Percentiles rank a stretch among this genome's conserved stretches.
Evolutionary conservation across 2,113 vertebrate species (phyloP).

Genomic region (Poeciliopsis occidentalis): DNA sequence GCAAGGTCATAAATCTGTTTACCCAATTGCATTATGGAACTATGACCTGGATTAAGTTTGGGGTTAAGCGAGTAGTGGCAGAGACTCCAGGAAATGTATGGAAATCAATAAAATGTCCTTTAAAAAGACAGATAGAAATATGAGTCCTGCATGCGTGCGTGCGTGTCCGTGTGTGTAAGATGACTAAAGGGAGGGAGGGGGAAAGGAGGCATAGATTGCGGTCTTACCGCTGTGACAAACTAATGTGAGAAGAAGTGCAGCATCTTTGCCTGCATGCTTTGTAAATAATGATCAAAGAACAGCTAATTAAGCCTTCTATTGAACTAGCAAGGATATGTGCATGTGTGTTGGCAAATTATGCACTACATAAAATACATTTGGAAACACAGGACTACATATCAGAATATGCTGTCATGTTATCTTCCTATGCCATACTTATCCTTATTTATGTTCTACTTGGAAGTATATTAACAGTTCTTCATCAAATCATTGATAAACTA

Average conservation of each 20-base stretch:
- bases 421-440: constrained; percentile 1
- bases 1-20: not conserved
- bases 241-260: constrained; percentile 55
- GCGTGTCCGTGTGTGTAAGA: not conserved
- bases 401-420: constrained; percentile 20
- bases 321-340: not conserved
- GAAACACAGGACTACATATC: constrained; percentile 22
- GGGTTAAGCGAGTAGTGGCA: not conserved
- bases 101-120: constrained; percentile 4
- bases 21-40: not conserved
- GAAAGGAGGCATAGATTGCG: constrained; percentile 15
- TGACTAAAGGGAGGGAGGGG: not conserved
- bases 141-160: not conserved
- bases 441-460: too few species aligned
- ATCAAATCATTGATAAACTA: not conserved
- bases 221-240: constrained; percentile 47
- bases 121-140: constrained; percentile 7
- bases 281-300: constrained; percentile 60
- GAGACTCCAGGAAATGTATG: constrained; percentile 1
- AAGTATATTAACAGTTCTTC: not conserved
- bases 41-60: not conserved
- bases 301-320: constrained; percentile 50
- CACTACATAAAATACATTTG: constrained; percentile 2
- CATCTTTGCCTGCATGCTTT: constrained; percentile 37
- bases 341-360: not conserved